These are phyloP conservation scores for Cromileptes altivelis DNA, from an alignment of 2,113 vertebrate species.

Conservation along the genomic window DNA sequence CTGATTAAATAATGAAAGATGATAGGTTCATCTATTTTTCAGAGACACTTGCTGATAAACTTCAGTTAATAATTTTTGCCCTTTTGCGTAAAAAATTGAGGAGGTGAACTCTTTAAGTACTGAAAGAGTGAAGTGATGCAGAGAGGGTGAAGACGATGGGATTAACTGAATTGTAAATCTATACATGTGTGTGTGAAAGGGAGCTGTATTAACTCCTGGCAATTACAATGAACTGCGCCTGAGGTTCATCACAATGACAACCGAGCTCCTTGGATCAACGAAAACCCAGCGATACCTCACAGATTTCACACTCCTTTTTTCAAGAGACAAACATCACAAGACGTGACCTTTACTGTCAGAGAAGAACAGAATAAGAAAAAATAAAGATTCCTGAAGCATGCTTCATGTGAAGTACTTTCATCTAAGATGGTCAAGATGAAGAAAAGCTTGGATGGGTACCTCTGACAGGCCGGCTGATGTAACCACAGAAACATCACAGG, in stretches of 20 bases:
- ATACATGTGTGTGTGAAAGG: background rate
- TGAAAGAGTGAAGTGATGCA: background rate
- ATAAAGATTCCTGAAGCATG: background rate
- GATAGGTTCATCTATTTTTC: background rate
- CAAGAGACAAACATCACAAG: background rate
- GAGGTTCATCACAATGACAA: background rate
- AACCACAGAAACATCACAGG: constrained; percentile 14
- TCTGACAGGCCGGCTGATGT: constrained; percentile 18
- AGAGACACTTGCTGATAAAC: background rate
- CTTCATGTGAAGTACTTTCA: background rate
- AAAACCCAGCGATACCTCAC: background rate
- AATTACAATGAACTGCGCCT: background rate
- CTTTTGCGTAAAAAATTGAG: constrained; percentile 3
- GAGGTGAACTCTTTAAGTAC: background rate
- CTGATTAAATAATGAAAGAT: constrained; percentile 15
- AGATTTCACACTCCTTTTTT: background rate
- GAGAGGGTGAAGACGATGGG: background rate
- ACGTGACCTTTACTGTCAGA: background rate
- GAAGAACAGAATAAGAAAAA: background rate
- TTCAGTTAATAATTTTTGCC: background rate
- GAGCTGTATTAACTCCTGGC: background rate
- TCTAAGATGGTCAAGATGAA: constrained; percentile 39
- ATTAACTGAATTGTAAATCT: background rate
- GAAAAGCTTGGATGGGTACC: background rate
- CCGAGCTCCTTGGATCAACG: background rate